Evolutionary conservation across 2,113 vertebrate species (phyloP).

Genomic region (Octodon degus): DNA sequence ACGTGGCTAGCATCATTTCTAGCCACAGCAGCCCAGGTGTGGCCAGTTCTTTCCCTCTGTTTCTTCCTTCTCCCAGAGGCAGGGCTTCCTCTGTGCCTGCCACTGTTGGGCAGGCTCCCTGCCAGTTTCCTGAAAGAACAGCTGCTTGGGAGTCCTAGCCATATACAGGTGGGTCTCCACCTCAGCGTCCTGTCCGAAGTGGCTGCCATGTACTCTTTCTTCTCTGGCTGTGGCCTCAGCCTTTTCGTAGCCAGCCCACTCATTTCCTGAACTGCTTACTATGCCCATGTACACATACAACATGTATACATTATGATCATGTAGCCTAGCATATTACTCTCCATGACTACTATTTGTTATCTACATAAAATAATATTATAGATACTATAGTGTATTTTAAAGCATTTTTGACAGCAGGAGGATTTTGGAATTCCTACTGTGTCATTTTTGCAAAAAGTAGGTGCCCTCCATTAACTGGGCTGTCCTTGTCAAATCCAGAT

Average conservation of each 20-base stretch:
- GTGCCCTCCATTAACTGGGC: not conserved
- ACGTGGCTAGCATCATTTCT: conserved; percentile 27
- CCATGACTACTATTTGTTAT: not conserved
- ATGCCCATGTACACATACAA: not conserved
- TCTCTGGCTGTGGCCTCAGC: not conserved
- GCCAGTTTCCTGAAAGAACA: not conserved
- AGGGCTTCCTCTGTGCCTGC: not conserved
- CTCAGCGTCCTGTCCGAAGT: not conserved
- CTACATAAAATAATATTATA: not conserved
- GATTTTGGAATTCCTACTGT: conserved; percentile 37
- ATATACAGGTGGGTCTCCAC: not conserved
- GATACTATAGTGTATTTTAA: not conserved
- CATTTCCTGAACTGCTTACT: conserved; percentile 3
- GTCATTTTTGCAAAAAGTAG: conserved; percentile 24
- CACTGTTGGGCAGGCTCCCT: not conserved
- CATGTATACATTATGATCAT: not conserved
- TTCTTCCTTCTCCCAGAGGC: not conserved
- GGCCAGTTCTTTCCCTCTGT: not conserved
- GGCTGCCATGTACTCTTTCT: not conserved
- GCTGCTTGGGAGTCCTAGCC: not conserved
- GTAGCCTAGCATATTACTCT: not conserved
- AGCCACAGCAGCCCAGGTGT: not conserved
- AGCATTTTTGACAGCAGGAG: not conserved
- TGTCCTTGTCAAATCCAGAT: not conserved
- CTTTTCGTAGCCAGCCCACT: not conserved